Evolutionary conservation across 2,113 vertebrate species (phyloP), one percentile per base, ranked within the genome.

Genomic region (Coturnix japonica): DNA sequence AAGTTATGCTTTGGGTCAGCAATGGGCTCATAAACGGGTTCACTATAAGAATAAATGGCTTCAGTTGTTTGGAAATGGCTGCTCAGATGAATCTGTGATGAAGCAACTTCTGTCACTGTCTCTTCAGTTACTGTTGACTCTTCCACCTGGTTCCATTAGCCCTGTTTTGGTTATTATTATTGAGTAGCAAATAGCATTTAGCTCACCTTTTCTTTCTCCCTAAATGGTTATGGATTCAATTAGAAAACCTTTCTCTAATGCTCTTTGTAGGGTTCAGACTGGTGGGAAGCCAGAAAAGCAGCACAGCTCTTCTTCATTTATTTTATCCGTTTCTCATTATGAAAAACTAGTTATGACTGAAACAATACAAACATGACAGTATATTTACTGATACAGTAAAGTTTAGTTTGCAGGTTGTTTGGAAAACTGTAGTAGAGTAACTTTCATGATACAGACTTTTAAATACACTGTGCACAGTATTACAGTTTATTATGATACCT

Each of bases 381-480:
- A 19, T 47, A 39, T 49, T 26, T 31, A 66, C 19, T 60, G 28
- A 37, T 49, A 59, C 22, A 64, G 54, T 30, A 56, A 71, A 87
- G 59, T 73, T 88, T 80, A 79, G 41, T 46, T 72, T 74, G 25
- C 60, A 26, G 37, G 71, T 76, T 76, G 1, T 61, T 77, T 71
- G 25, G 63, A 49, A 90, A 90, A 11, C 47, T 56, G 77, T 74
- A 81, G 76, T 21, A 70, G 77, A 95, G 47, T 85, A 94, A 76
- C 33, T 51, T 39, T 47, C 91, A 21, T 43, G 39, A 43, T 71
- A 21, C 44, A 39, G 31, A 5, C 2, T 60, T 78, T 67, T 70
- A 93, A 84, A 31, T 70, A 53, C 3, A 22, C 3, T 43, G 43
- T 61, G 87, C 69, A 37, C 14, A 26, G 47, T 91, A 44, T 44